These are phyloP conservation scores for Rousettus madagascariensis DNA, from an alignment of 2,797 vertebrate species.

Conservation along the genomic window DNA sequence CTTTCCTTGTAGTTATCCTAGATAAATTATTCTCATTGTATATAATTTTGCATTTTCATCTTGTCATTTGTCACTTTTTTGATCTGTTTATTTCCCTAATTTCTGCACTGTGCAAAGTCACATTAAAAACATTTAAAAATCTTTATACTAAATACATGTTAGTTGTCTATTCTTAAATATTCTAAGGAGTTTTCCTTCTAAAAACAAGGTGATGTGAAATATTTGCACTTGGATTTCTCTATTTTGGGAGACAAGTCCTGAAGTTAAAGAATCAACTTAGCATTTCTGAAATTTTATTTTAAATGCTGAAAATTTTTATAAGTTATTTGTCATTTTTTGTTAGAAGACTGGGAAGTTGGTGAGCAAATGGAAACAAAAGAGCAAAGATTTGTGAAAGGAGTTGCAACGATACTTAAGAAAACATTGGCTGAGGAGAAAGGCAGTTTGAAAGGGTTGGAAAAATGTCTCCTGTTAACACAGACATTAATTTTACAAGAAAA, in stretches of 20 bases:
- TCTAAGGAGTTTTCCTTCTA: neutral
- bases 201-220: neutral
- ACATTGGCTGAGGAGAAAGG: no score
- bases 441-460: neutral
- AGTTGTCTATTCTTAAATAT: neutral
- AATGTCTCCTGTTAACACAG: neutral
- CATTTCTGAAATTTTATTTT: neutral
- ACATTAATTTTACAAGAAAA: neutral
- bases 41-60: neutral
- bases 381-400: neutral
- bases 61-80: neutral
- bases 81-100: neutral
- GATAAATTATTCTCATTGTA: neutral
- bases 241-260: neutral
- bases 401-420: neutral
- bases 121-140: neutral
- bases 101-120: neutral
- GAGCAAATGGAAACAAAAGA: neutral
- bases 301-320: neutral
- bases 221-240: neutral
- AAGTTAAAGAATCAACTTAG: neutral
- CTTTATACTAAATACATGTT: neutral
- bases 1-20: neutral
- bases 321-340: neutral
- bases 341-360: neutral